Conservation (phyloP, 2,797 vertebrate species). For the Oryzias sinensis region DNA sequence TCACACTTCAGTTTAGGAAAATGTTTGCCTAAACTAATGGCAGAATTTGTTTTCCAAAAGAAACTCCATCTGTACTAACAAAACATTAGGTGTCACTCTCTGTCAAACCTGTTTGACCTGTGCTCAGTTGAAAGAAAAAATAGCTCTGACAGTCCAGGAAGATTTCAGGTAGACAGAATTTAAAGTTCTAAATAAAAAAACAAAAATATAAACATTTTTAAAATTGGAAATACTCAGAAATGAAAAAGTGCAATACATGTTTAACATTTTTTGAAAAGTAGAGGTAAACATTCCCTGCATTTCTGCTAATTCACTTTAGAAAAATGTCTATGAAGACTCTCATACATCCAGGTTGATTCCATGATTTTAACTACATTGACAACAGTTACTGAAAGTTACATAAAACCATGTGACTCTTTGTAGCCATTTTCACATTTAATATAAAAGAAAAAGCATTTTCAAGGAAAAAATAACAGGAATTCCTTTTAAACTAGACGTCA, state of each 20-base stretch:
- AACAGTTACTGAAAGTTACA: conserved; percentile 6
- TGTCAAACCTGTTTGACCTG: conserved; percentile 78
- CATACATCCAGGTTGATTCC: too few species aligned
- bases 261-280: conserved; percentile 40
- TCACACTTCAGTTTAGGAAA: too few species aligned
- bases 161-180: not conserved
- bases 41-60: too few species aligned
- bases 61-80: conserved; percentile 2
- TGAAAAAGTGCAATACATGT: not conserved
- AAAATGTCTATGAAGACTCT: too few species aligned
- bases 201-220: not conserved
- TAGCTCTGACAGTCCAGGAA: conserved; percentile 14
- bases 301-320: not conserved
- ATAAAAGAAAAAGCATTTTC: too few species aligned
- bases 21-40: too few species aligned
- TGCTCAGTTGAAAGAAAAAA: conserved; percentile 16
- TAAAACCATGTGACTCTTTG: not conserved
- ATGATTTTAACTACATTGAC: conserved; percentile 8
- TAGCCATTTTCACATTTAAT: not conserved
- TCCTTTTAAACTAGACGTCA: too few species aligned
- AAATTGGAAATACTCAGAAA: not conserved
- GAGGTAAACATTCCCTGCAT: conserved; percentile 1
- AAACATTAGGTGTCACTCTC: conserved; percentile 53
- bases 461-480: too few species aligned
- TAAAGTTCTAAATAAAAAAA: not conserved